Evolutionary conservation across 2,888 invertebrate genomes (phyloP).

Genomic region (Cordilura impudica): DNA sequence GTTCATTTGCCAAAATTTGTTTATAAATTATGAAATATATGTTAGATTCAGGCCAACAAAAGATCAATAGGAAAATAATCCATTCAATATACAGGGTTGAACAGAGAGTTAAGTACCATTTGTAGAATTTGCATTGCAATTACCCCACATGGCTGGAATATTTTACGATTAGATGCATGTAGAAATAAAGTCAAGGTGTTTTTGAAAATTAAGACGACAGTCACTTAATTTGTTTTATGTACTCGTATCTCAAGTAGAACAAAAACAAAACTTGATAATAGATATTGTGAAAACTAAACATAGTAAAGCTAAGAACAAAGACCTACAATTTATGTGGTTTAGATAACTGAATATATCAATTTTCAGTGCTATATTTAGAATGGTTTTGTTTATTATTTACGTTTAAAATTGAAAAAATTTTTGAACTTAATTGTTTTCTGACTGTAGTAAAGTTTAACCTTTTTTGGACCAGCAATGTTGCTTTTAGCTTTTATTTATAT

Average conservation of each 20-base stretch:
- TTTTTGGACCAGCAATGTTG: no score
- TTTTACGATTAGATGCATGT: background rate
- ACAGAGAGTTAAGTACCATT: background rate
- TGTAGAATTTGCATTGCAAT: conserved; percentile 12
- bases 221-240: background rate
- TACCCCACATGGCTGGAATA: conserved; percentile 33
- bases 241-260: background rate
- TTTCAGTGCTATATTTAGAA: no score
- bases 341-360: background rate
- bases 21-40: conserved; percentile 5
- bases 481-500: no score
- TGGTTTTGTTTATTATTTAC: no score
- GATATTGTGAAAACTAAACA: background rate
- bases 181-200: conserved; percentile 26
- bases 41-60: background rate
- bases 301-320: background rate
- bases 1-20: conserved; percentile 13
- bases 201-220: background rate
- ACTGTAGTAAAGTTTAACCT: no score
- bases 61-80: conserved; percentile 21
- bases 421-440: no score
- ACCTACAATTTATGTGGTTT: background rate
- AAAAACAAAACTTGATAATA: background rate
- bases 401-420: no score
- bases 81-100: background rate